Base-by-base conservation (phyloP, 2,113 vertebrate genomes). In the Scatophagus argus region DNA sequence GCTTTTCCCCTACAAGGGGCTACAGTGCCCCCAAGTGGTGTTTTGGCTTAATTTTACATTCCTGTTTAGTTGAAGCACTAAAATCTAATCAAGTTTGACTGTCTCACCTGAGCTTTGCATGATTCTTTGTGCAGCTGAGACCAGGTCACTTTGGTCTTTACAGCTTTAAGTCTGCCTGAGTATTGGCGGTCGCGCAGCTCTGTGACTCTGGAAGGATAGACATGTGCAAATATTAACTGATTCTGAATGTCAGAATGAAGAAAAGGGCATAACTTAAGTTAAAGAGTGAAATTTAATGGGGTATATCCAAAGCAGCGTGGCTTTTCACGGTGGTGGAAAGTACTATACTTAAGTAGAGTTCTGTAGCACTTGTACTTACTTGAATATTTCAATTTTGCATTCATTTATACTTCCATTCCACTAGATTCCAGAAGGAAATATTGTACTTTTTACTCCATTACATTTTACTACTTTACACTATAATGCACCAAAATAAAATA, bases 11-110 rank as follows among this genome's bases (percentile, higher is more conserved):
- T 84, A 17, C 38, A 54, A 87, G 69, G 58, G 17, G 16, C 44
- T 79, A 62, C 74, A 91, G 81, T 58, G 89, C 86, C 91, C 66
- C 60, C 89, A 80, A 77, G 87, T 81, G 92, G 79, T 32, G 3
- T 6, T 0, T 19, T 1, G 3, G 9, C 2, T 47, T 14, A 60
- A 60, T 43, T 60, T 12, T 29, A 69, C 36, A 29, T 4, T 27
- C 44, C 9, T 38, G 17, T 34, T 43, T 56, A 8, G 6, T 41
- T 55, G 9, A 54, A 12, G 7, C 10, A 16, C 25, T 31, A 43
- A 13, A 55, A 13, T 52, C 14, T 46, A 39, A 46, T 12, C 21
- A 38, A 17, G 25, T 55, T 47, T 69, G 25, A 10, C 31, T 21
- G 52, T 25, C 64, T 49, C 23, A 5, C 41, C 41, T 23, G 17